Evolutionary conservation across 2,888 invertebrate species (phyloP), one percentile per base, ranked within the genome.

Genomic region (Coleophora deauratella): DNA sequence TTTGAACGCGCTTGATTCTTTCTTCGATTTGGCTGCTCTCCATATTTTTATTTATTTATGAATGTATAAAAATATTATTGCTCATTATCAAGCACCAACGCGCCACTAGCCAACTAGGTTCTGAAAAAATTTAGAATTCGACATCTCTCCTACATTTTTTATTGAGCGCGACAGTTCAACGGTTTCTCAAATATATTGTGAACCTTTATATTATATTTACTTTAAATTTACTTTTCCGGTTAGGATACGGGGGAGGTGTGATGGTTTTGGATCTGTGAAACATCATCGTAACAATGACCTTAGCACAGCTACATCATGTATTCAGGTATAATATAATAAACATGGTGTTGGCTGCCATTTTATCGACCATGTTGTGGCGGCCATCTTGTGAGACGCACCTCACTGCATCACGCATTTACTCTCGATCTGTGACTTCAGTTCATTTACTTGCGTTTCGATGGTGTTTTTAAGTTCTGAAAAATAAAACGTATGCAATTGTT

Each of bases 361-460:
- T 9, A 28, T 37, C 41, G 50, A 47, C 21, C 21, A 21, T 21
- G 47, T 54, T 47, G 44, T 40, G 49, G 46, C 39, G 52, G 46
- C 41, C 48, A 30, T 35, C 40, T 39, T 15, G 46, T 40, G 37
- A 38, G 50, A 50, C 45, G 46, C 38, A 51, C 68, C 71, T 95
- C 94, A 96, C 94, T 96, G 96, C 91, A 96, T 92, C 86, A 93
- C 94, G 90, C 96, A 96, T 90, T 95, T 96, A 89, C 95, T 96
- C 90, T 97, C 97, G 87, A 97, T 93, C 89, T 96, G 95, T 80
- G 95, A 92, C 89, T 96, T 97, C 86, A 97, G 90, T 90, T 97
- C 96, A 87, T 93, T 96, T 88, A 97, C 96, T 91, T 96, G 96
- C 84, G 95, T 93, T 89, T 97, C 96, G 90, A 97, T 93, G 88